Base-by-base conservation (phyloP, 2,888 invertebrate species). In the Automeris io region DNA sequence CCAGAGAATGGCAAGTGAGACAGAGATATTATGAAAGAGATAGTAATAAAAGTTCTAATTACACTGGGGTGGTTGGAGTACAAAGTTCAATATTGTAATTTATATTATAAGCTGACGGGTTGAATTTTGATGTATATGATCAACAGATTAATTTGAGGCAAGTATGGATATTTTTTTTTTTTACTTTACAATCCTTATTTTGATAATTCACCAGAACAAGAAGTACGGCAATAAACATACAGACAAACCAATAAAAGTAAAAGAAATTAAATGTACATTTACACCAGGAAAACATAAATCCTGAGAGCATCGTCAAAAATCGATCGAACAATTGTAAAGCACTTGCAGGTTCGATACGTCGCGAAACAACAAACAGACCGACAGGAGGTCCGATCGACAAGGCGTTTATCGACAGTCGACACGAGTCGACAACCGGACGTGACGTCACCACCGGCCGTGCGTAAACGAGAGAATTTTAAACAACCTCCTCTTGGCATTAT, bases 381-480 rank as follows among this genome's bases (percentile, higher is more conserved):
- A 80, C 82, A 80, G 80, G 78, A 81, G 75, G 73, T 70, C 51
- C 73, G 74, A 73, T 74, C 75, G 66, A 63, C 62, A 64, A 71
- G 68, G 69, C 64, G 26, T 29, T 70, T 69, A 73, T 71, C 72
- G 70, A 61, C 64, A 63, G 68, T 70, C 64, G 61, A 59, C 62
- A 59, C 56, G 61, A 61, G 57, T 61, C 56, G 61, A 55, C 65
- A 55, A 66, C 75, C 76, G 85, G 85, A 85, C 70, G 74, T 85
- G 83, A 81, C 82, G 83, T 80, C 79, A 79, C 49, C 61, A 46
- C 56, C 53, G 61, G 59, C 65, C 66, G 68, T 61, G 74, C 76
- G 79, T 80, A 79, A 77, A 79, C 75, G 63, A 68, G 70, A 77
- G 82, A 81, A 86, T 83, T 80, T 82, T 80, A 83, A 85, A 82